phyloP scores from a whole-genome alignment of 2,113 vertebrate species.

The Collichthys lucidus region DNA sequence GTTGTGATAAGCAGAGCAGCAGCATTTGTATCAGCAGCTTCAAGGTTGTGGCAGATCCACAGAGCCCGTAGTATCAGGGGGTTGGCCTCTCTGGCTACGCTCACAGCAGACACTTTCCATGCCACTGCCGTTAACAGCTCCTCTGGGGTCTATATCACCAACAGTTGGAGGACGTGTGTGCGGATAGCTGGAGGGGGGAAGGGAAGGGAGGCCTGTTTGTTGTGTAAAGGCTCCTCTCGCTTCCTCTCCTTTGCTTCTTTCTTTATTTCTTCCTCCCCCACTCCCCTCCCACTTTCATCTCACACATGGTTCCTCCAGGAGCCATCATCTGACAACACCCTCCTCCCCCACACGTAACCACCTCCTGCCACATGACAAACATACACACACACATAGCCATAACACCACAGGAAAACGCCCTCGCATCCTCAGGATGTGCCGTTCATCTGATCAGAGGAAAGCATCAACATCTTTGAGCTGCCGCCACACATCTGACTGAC shows the following conservation, averaged over 20 bases:
- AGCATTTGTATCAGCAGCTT: conserved; percentile 48
- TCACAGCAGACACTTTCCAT: conserved; percentile 73
- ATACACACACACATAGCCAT: conserved; percentile 58
- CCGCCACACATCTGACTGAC: conserved; percentile 43
- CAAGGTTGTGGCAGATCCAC: conserved; percentile 53
- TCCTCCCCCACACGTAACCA: conserved; percentile 68
- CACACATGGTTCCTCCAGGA: conserved; percentile 78
- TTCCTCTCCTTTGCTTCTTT: conserved; percentile 65
- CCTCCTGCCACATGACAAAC: conserved; percentile 78
- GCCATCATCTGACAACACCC: conserved; percentile 79
- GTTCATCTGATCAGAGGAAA: conserved; percentile 66
- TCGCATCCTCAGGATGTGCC: conserved; percentile 78
- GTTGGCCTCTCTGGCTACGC: conserved; percentile 65
- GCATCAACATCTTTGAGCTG: conserved; percentile 53
- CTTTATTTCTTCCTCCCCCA: conserved; percentile 68
- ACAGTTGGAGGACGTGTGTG: conserved; percentile 74
- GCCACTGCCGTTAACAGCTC: conserved; percentile 77
- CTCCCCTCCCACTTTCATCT: conserved; percentile 66
- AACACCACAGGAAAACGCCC: conserved; percentile 78
- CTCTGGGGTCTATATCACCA: conserved; percentile 75
- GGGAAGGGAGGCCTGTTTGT: conserved; percentile 74
- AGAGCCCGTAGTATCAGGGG: conserved; percentile 58
- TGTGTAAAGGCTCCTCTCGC: conserved; percentile 76
- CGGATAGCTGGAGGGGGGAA: conserved; percentile 64
- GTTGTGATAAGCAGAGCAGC: conserved; percentile 41